These are phyloP conservation scores for Leptoclinus maculatus DNA, from an alignment of 2,797 vertebrate genomes.

Conservation along the genomic window DNA sequence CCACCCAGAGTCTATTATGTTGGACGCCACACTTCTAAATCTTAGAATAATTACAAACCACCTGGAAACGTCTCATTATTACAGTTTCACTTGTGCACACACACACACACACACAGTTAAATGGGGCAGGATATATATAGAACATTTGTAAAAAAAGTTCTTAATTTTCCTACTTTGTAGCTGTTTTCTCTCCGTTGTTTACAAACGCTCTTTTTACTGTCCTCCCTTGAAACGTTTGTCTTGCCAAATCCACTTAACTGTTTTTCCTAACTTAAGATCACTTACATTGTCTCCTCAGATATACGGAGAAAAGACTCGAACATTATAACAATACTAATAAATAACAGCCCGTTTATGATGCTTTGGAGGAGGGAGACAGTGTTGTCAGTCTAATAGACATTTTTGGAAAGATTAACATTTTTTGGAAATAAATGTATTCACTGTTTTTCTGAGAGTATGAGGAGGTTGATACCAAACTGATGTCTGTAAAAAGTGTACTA, in stretches of 20 bases:
- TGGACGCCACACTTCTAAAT: conserved; percentile 36
- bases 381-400: conserved; percentile 1
- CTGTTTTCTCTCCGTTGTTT: conserved; percentile 30
- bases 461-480: conserved; percentile 8
- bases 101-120: conserved; percentile 6
- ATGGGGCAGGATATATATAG: conserved; percentile 53
- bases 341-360: conserved; percentile 12
- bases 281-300: conserved; percentile 33
- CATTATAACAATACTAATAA: conserved; percentile 34
- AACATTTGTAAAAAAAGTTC: conserved; percentile 13
- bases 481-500: neutral
- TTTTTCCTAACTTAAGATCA: conserved; percentile 22
- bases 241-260: conserved; percentile 33
- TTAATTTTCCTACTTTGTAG: conserved; percentile 26
- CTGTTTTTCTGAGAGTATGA: conserved; percentile 25
- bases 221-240: conserved; percentile 24
- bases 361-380: conserved; percentile 1
- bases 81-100: neutral
- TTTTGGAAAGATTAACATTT: conserved; percentile 15
- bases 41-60: conserved; percentile 55
- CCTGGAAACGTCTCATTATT: conserved; percentile 40
- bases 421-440: neutral
- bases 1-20: conserved; percentile 39
- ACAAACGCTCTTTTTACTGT: conserved; percentile 29
- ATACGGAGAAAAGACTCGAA: conserved; percentile 27